A percentile compares a stretch with the other conserved stretches of the same genome.
phyloP scores from a whole-genome alignment of 2,113 vertebrate genomes.

The Sinocyclocheilus anshuiensis region DNA sequence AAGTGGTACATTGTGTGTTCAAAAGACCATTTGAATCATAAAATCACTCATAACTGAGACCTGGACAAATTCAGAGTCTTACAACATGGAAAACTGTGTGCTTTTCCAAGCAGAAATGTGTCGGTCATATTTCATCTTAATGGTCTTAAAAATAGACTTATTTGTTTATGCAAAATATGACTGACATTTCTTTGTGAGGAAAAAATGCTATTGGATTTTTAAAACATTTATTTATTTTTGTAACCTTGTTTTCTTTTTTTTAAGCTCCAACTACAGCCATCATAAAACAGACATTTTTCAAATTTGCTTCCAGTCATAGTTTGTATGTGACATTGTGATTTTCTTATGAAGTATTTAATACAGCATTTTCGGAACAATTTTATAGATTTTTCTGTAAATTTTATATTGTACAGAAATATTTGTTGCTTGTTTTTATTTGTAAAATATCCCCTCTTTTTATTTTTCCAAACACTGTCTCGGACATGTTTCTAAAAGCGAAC shows the following conservation, averaged over 20 bases:
- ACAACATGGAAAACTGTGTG: no score
- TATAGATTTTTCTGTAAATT: not conserved
- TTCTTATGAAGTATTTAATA: not conserved
- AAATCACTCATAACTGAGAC: no score
- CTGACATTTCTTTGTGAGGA: no score
- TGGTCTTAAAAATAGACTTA: not conserved
- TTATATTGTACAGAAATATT: not conserved
- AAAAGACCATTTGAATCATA: not conserved
- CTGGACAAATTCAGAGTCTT: no score
- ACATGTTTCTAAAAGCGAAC: not conserved
- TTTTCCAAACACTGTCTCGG: not conserved
- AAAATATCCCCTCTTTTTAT: not conserved
- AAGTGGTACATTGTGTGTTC: not conserved
- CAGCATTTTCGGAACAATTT: not conserved
- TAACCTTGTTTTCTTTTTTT: not conserved
- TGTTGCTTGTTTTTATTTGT: not conserved
- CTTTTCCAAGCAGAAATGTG: not conserved
- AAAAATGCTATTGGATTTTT: no score
- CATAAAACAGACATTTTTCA: no score
- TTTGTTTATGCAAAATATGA: not conserved
- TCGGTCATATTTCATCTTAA: not conserved
- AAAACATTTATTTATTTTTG: not conserved
- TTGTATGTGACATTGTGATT: not conserved
- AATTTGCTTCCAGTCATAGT: not conserved
- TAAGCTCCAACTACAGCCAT: not conserved